Base-by-base conservation (phyloP, 2,797 vertebrate genomes). In the Alosa sapidissima region DNA sequence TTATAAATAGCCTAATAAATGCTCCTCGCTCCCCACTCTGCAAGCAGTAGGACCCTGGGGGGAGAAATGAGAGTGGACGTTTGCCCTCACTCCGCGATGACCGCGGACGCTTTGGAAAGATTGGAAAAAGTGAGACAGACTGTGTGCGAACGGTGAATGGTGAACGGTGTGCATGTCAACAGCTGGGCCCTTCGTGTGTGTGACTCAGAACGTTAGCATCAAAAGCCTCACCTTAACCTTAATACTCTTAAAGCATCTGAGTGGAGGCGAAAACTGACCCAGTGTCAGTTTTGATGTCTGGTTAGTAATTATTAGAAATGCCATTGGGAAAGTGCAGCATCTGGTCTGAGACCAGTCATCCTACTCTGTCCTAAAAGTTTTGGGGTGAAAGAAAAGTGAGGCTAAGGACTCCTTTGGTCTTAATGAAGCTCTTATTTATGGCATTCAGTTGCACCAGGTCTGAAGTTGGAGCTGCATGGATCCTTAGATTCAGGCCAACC, bases 1-100 rank as follows among this genome's bases (percentile, higher is more conserved):
- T 93, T 94, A 94, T 93, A 94, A 95, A 94, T 94, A 93, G 90
- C 91, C 92, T 92, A 92, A 95, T 93, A 93, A 93, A 92, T 91
- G 91, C 91, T 91, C 83, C 82, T 90, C 89, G 90, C 91, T 54
- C 36, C 90, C 88, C 87, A 16, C 82, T 90, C 89, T 87, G 88
- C 90, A 90, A 87, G 84, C 89, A 86, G 89, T 89, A 88, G 91
- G 90, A 87, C 86, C 82, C n/a, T 82, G 87, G 91, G 94, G 87
- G 87, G 81, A 92, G 33, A 45, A 45, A 75, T 41, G 68, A 75
- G 68, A 75, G 36, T 45, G 68, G 68, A 45, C 68, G 14, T 19
- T 75, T 45, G 68, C 68, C 68, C 14, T 45, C 68, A 4, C 36
- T 45, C 68, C 13, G 13, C 1, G 13, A 45, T 36, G 33, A 19